A percentile compares a stretch with the other conserved stretches of the same genome.
Evolutionary conservation across 1,140 invertebrate species (phyloP).

Genomic region (Rhagoletis zephyria): DNA sequence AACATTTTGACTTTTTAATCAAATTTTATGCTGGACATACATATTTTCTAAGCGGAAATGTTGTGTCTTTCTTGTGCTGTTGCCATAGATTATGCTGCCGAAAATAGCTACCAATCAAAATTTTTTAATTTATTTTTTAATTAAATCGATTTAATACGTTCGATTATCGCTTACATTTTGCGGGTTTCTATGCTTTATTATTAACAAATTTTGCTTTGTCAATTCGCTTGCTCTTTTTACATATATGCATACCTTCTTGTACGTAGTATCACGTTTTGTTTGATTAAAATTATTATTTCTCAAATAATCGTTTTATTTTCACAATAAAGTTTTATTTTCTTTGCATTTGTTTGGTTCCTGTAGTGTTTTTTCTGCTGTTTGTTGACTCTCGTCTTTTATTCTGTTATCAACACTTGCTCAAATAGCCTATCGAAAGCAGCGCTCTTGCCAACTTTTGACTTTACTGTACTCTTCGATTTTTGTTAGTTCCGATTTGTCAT

Average conservation of each 20-base stretch:
- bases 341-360: background rate
- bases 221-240: background rate
- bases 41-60: background rate
- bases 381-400: background rate
- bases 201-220: background rate
- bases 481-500: constrained; percentile 36
- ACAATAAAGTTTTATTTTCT: background rate
- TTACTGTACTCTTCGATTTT: background rate
- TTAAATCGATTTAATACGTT: background rate
- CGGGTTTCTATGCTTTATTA: background rate
- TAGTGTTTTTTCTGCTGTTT: background rate
- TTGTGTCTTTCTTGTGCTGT: background rate
- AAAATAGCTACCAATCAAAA: background rate
- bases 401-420: constrained; percentile 23
- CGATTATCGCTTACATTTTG: background rate
- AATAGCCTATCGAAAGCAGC: background rate
- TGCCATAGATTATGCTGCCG: background rate
- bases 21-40: background rate
- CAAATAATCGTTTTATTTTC: background rate
- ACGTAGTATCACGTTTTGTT: background rate
- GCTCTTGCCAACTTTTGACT: constrained; percentile 14
- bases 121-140: too few relatives aligned
- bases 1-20: background rate
- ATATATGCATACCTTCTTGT: background rate
- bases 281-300: background rate